These are phyloP conservation scores for Acrocephalus scirpaceus DNA, from an alignment of 2,797 vertebrate genomes.

Conservation along the genomic window DNA sequence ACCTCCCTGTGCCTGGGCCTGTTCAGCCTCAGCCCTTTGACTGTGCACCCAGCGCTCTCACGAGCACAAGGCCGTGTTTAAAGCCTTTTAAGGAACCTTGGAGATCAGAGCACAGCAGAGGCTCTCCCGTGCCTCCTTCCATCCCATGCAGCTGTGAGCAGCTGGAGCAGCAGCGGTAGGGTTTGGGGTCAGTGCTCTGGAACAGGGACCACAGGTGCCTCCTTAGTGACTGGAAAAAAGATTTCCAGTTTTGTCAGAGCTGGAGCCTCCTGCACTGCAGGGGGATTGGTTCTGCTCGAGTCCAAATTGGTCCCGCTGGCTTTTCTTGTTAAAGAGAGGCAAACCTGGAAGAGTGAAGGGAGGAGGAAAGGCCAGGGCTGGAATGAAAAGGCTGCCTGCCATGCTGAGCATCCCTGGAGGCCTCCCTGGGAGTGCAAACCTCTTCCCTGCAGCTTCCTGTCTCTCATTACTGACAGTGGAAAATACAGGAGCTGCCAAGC, in stretches of 20 bases:
- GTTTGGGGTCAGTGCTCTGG: neutral
- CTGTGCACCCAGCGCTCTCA: neutral
- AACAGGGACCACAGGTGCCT: neutral
- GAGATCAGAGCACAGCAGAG: neutral
- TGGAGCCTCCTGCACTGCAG: neutral
- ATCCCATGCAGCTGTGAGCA: neutral
- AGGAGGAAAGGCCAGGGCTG: neutral
- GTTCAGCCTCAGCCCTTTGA: neutral
- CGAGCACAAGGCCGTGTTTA: neutral
- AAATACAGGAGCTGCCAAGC: neutral
- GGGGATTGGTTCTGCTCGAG: neutral
- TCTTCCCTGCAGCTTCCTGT: neutral
- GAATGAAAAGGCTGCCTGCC: neutral
- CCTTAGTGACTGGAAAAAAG: neutral
- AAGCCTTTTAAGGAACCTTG: neutral
- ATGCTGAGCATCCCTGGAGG: neutral
- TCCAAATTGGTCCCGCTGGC: neutral
- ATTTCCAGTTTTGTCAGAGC: neutral
- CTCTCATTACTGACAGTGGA: neutral
- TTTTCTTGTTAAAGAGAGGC: neutral
- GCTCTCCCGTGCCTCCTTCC: neutral
- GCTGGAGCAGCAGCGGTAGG: fast-evolving
- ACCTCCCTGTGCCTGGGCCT: neutral
- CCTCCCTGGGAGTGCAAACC: neutral
- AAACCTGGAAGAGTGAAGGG: neutral